Evolutionary conservation across 2,888 invertebrate species (phyloP).

Genomic region (Lasioglossum leucozonium): DNA sequence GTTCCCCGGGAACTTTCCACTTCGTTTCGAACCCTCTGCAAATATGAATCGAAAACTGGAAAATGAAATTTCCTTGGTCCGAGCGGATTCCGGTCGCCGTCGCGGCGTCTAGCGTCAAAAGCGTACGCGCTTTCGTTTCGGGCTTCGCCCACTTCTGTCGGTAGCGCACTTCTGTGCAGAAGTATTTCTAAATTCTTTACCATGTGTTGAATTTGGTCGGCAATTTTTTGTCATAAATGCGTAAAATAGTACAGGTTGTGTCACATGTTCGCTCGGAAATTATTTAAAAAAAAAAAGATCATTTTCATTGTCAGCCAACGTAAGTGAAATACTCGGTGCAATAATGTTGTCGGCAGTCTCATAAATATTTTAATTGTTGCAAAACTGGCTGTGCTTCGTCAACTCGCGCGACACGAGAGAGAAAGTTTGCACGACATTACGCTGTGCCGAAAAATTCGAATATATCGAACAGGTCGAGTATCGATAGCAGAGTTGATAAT

Average conservation of each 20-base stretch:
- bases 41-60: neutral
- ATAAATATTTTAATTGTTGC: neutral
- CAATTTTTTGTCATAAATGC: neutral
- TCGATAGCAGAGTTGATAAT: conserved; percentile 10
- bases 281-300: too few species aligned
- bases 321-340: neutral
- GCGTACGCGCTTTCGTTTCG: neutral
- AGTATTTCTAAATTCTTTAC: neutral
- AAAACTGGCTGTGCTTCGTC: neutral
- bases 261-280: too few species aligned
- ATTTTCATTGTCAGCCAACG: neutral
- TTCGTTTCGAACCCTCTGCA: neutral
- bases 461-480: neutral
- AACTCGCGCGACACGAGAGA: neutral
- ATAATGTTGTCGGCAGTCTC: neutral
- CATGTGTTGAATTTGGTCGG: neutral
- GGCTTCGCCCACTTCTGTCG: neutral
- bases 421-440: neutral
- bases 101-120: neutral
- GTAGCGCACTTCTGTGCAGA: neutral
- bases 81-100: neutral
- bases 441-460: neutral
- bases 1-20: neutral
- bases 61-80: neutral
- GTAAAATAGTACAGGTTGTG: neutral